A percentile compares a stretch with the other conserved stretches of the same genome.
These are phyloP conservation scores for Erynnis tages DNA, from an alignment of 2,888 invertebrate species.

Conservation along the genomic window DNA sequence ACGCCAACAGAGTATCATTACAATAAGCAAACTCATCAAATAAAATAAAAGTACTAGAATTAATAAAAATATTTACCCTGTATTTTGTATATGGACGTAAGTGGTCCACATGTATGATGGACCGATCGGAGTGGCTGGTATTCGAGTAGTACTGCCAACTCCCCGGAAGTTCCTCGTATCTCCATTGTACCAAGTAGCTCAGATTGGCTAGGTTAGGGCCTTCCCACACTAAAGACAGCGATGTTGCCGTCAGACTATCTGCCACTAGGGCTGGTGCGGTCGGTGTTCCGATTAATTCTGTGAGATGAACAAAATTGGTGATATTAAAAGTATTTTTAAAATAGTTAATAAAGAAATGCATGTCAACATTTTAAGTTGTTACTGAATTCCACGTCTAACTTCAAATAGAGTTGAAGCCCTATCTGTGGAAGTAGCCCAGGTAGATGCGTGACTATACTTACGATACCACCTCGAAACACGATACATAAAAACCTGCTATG, in stretches of 20 bases:
- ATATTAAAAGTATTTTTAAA: neutral
- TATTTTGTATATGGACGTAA: conserved; percentile 95
- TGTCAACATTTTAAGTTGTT: too few species aligned
- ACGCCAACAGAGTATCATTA: too few species aligned
- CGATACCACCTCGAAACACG: too few species aligned
- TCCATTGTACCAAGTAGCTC: conserved; percentile 87
- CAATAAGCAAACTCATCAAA: too few species aligned
- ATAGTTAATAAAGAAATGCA: too few species aligned
- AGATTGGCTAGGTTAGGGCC: conserved; percentile 77
- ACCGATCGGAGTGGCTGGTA: conserved; percentile 84
- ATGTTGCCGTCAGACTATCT: conserved; percentile 88
- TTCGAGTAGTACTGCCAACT: conserved; percentile 93
- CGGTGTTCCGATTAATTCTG: conserved; percentile 85
- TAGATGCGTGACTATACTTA: too few species aligned
- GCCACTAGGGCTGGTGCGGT: conserved; percentile 89
- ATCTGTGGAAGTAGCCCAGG: too few species aligned
- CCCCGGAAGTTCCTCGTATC: conserved; percentile 85
- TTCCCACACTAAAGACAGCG: conserved; percentile 91
- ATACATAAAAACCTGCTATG: too few species aligned
- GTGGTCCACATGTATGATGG: conserved; percentile 87
- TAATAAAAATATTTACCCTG: conserved; percentile 87
- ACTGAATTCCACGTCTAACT: too few species aligned
- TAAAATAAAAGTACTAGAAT: too few species aligned
- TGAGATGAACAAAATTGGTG: conserved; percentile 3
- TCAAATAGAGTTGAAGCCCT: too few species aligned